Evolutionary conservation across 2,888 invertebrate species (phyloP), one percentile per base, ranked within the genome.

Genomic region (Lobophora halterata): DNA sequence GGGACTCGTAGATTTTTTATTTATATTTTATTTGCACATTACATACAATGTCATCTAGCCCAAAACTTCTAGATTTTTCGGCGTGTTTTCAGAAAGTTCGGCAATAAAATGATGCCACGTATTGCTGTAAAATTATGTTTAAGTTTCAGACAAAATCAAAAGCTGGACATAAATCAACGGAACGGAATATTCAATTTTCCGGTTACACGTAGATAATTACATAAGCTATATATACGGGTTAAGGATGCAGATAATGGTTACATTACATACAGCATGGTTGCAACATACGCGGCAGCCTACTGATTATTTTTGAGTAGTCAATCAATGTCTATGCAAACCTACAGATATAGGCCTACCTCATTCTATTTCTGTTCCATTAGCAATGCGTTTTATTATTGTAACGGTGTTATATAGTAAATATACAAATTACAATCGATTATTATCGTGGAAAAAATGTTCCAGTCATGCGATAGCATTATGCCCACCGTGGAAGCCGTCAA

Each of bases 401-500:
- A 64, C 64, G 61, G 70, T 53, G 50, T 29, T 44, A 33, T 29
- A 52, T 39, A 29, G 39, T 45, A 58, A 58, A 56, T 52, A 53
- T 43, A 52, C 45, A 46, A 29, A 43, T 46, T 47, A 50, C 46
- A n/a, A 18, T 60, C 44, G 37, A 59, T 59, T 56, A 28, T 48
- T 32, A 16, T 34, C 34, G 49, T 55, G 45, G 52, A 58, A 52
- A n/a, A 61, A 60, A 59, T 63, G 43, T 51, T 57, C 55, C 14
- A 67, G 63, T 69, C 70, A 71, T 67, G 61, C 65, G 55, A 65
- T 65, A 63, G 53, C 56, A 47, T 55, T 52, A 38, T 55, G 31
- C 47, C 36, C 53, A 61, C 60, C 52, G 51, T 49, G 20, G 14
- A 61, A 64, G 49, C 57, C 49, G 56, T 63, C 58, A 66, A 72